Evolutionary conservation across 2,888 invertebrate genomes (phyloP).

Genomic region (Tipula lateralis): DNA sequence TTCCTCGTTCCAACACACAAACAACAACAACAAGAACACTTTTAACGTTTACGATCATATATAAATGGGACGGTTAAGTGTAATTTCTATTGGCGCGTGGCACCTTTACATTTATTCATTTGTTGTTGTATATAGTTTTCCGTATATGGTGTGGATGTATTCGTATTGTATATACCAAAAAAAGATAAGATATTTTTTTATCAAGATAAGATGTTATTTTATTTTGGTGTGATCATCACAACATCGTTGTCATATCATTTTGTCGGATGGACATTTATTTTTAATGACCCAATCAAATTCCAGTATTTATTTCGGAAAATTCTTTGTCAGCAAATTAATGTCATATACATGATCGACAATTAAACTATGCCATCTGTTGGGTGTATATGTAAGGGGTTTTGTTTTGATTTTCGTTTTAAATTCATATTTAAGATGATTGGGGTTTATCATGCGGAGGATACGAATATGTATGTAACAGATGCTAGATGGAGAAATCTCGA

Average conservation of each 20-base stretch:
- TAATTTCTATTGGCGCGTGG: constrained; percentile 24
- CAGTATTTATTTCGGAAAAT: not conserved
- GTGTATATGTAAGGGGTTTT: not conserved
- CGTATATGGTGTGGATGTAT: not conserved
- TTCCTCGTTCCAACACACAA: not conserved
- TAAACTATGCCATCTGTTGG: not conserved
- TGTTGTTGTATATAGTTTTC: not conserved
- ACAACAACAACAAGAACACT: not conserved
- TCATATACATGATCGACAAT: not conserved
- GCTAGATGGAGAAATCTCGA: not conserved
- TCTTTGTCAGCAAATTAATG: not conserved
- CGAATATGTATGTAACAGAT: too few relatives aligned
- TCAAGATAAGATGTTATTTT: not conserved
- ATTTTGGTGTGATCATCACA: not conserved
- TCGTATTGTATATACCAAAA: too few relatives aligned
- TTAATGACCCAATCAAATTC: not conserved
- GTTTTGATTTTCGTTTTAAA: not conserved
- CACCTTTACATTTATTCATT: not conserved
- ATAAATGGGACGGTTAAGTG: not conserved
- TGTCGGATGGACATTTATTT: not conserved
- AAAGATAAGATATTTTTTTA: not conserved
- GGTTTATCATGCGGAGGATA: not conserved
- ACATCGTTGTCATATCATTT: not conserved
- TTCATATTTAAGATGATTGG: not conserved
- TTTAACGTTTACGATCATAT: not conserved